Conservation (phyloP, 2,888 invertebrate species). For the Trypoxylon attenuatum region DNA sequence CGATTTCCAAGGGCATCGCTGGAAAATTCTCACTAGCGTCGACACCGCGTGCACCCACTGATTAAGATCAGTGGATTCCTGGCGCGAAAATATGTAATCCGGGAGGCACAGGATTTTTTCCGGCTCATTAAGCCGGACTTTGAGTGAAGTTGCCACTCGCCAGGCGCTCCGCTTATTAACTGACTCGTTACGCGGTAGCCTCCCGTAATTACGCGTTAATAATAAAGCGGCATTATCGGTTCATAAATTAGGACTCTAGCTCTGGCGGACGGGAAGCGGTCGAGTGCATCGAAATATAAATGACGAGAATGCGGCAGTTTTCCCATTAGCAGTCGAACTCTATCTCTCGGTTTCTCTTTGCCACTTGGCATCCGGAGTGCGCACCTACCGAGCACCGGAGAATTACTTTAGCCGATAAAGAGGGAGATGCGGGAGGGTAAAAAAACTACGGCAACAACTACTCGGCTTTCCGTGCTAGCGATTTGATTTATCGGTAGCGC, state of each 20-base stretch:
- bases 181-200: constrained; percentile 17
- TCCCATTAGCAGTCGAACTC: not conserved
- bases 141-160: constrained; percentile 6
- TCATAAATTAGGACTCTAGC: constrained; percentile 26
- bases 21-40: not conserved
- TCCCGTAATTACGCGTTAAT: constrained; percentile 38
- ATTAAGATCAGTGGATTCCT: constrained; percentile 41
- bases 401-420: too few relatives aligned
- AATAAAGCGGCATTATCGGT: constrained; percentile 39
- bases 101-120: constrained; percentile 24
- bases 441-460: too few relatives aligned
- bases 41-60: constrained; percentile 20
- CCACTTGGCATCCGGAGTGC: too few relatives aligned
- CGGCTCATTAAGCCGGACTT: constrained; percentile 39
- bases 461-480: constrained; percentile 4
- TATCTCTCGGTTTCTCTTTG: not conserved
- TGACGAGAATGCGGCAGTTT: not conserved
- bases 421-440: too few relatives aligned
- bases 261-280: constrained; percentile 1
- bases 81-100: constrained; percentile 33
- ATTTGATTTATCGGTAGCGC: constrained; percentile 16
- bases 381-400: too few relatives aligned
- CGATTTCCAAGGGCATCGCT: constrained; percentile 33
- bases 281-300: constrained; percentile 24
- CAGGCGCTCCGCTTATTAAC: constrained; percentile 12